Percentiles rank a stretch among this genome's conserved stretches.
These are phyloP conservation scores for Struthidea cinerea DNA, from an alignment of 2,113 vertebrate genomes.

Conservation along the genomic window DNA sequence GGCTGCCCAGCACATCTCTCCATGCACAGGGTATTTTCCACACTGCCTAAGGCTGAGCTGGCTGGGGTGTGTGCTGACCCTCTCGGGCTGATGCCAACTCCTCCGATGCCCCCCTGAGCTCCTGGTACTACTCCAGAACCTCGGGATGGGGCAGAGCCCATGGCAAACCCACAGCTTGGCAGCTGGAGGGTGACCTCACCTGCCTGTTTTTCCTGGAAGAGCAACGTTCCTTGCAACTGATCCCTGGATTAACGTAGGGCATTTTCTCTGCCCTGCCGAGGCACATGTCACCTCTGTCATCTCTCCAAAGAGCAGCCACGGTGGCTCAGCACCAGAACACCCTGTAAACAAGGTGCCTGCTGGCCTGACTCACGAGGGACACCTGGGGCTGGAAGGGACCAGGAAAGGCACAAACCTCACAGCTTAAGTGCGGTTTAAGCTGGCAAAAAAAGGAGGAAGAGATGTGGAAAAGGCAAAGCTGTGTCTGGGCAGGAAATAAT, in stretches of 20 bases:
- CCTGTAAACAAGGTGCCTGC: not conserved
- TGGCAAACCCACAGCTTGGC: accelerated
- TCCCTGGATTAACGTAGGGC: not conserved
- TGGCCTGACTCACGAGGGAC: not conserved
- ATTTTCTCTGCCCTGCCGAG: not conserved
- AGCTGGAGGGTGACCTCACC: not conserved
- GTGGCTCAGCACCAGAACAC: not conserved
- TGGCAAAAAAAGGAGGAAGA: accelerated
- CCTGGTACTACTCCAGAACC: not conserved
- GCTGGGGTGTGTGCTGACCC: not conserved
- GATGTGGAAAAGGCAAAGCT: not conserved
- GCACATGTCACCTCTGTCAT: not conserved
- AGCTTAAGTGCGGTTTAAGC: not conserved
- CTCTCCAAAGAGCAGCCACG: accelerated
- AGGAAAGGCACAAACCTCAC: not conserved
- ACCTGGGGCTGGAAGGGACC: not conserved
- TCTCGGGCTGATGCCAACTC: not conserved
- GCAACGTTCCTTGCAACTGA: not conserved
- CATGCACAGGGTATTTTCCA: not conserved
- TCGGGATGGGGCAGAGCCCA: not conserved
- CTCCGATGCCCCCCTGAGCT: accelerated
- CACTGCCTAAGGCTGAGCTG: not conserved
- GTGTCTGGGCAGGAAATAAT: not conserved
- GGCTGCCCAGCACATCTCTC: not conserved
- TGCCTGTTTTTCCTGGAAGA: not conserved